Evolutionary conservation across 2,797 vertebrate genomes (phyloP).

Genomic region (Muraenolepis orangiensis): DNA sequence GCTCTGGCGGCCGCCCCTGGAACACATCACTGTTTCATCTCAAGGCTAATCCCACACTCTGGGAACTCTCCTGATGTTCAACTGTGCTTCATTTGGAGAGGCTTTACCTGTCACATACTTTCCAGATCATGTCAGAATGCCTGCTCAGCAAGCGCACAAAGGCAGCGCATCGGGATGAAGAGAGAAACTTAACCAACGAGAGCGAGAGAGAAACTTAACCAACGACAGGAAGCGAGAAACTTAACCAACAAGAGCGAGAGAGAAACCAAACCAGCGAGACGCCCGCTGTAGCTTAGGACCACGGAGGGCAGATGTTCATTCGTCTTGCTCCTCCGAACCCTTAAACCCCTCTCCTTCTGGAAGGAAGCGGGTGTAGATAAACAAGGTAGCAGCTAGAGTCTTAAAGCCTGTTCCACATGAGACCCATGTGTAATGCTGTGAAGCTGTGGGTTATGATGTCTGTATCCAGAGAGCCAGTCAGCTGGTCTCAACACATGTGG

Average conservation of each 20-base stretch:
- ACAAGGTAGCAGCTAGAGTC: conserved; percentile 57
- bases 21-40: conserved; percentile 29
- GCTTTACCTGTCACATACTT: conserved; percentile 52
- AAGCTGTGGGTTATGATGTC: conserved; percentile 68
- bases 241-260: conserved; percentile 38
- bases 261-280: no score
- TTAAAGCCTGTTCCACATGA: conserved; percentile 65
- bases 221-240: conserved; percentile 45
- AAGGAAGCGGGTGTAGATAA: conserved; percentile 42
- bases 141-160: conserved; percentile 39
- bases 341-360: neutral
- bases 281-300: neutral
- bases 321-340: neutral
- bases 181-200: conserved; percentile 47
- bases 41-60: conserved; percentile 13
- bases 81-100: conserved; percentile 40
- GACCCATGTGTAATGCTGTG: conserved; percentile 65
- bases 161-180: conserved; percentile 33
- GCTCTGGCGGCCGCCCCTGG: conserved; percentile 13
- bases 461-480: conserved; percentile 60
- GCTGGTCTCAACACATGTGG: conserved; percentile 68
- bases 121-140: conserved; percentile 53
- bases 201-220: no score
- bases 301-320: neutral
- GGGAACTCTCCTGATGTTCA: conserved; percentile 33